Conservation (phyloP, 1,140 invertebrate genomes). For the Aporrectodea caliginosa region DNA sequence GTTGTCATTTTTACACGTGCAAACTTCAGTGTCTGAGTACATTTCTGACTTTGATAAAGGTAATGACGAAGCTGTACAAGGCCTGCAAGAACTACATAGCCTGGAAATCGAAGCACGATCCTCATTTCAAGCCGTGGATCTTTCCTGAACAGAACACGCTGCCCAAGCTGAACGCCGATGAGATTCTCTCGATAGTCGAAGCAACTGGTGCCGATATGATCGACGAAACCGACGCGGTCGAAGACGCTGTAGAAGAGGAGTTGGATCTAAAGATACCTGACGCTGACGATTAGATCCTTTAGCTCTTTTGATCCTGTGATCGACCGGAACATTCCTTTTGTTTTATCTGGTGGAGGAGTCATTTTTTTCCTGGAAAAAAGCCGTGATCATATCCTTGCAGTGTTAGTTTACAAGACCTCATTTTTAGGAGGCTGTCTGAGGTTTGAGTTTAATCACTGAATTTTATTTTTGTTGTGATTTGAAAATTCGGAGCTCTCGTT, state of each 20-base stretch:
- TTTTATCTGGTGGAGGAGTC: too few relatives aligned
- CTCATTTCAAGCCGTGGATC: conserved; percentile 77
- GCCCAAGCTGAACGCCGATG: conserved; percentile 60
- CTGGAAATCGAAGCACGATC: conserved; percentile 74
- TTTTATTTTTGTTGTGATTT: too few relatives aligned
- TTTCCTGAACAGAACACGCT: conserved; percentile 72
- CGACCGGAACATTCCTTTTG: too few relatives aligned
- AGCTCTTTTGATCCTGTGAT: too few relatives aligned
- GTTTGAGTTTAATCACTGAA: too few relatives aligned
- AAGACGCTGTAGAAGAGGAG: conserved; percentile 24
- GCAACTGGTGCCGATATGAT: neutral
- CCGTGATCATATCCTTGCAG: too few relatives aligned
- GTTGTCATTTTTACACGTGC: neutral
- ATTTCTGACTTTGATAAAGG: conserved; percentile 39
- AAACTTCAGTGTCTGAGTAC: neutral
- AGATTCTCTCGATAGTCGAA: conserved; percentile 26
- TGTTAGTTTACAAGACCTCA: too few relatives aligned
- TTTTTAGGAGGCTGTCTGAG: too few relatives aligned
- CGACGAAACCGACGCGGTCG: conserved; percentile 21
- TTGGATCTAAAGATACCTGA: neutral
- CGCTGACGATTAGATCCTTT: neutral
- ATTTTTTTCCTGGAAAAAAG: too few relatives aligned
- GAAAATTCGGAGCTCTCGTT: too few relatives aligned
- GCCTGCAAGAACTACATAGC: conserved; percentile 70
- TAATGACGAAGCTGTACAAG: conserved; percentile 75